These are phyloP conservation scores for Centropus unirufus DNA, from an alignment of 2,113 vertebrate genomes.

Conservation along the genomic window DNA sequence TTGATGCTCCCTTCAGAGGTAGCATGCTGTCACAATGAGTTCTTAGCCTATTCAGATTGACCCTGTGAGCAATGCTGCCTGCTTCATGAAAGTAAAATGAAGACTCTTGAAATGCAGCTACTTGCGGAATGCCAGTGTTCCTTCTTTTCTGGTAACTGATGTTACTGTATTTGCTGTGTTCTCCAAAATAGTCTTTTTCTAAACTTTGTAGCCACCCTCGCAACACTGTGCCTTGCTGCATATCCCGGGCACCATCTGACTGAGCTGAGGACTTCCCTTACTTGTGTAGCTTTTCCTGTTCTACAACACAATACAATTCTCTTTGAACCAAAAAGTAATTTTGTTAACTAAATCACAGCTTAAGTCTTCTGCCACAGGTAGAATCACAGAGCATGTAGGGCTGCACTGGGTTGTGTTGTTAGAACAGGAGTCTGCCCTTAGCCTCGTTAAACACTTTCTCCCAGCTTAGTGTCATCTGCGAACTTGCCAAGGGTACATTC, in stretches of 20 bases:
- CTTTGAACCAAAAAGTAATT: not conserved
- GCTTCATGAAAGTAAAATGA: not conserved
- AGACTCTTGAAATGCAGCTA: not conserved
- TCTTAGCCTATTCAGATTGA: not conserved
- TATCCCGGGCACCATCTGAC: not conserved
- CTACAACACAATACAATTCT: not conserved
- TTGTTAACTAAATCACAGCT: not conserved
- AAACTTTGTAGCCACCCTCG: not conserved
- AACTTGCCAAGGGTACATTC: too few species aligned
- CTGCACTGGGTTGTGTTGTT: too few species aligned
- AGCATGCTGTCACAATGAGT: not conserved
- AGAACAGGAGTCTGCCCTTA: too few species aligned
- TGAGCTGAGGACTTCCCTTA: not conserved
- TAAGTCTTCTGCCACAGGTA: not conserved
- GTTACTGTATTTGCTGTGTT: not conserved
- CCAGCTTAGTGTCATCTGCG: too few species aligned
- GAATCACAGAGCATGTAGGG: too few species aligned
- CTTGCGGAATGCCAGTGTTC: not conserved
- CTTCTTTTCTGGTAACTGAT: not conserved
- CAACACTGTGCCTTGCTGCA: not conserved
- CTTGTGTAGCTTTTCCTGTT: not conserved
- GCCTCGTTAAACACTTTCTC: too few species aligned
- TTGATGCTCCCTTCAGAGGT: not conserved
- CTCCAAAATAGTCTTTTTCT: not conserved
- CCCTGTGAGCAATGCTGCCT: not conserved